Base-by-base conservation (phyloP, 2,797 vertebrate genomes). In the Ctenosaura bakeri region DNA sequence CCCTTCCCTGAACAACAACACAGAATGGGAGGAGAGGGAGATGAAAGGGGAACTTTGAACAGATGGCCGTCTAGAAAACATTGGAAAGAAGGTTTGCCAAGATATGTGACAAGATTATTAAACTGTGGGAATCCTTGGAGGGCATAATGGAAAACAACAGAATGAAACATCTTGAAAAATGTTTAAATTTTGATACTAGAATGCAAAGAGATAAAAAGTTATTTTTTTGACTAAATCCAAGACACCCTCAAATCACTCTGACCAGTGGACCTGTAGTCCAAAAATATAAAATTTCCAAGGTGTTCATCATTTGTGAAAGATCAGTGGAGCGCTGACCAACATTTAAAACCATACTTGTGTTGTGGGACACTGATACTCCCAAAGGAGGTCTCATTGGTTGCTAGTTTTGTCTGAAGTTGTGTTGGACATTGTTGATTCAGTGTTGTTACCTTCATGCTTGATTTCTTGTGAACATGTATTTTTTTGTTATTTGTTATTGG, bases 11-110 rank as follows among this genome's bases (percentile, higher is more conserved):
- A 71, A 73, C 59, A 86, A 59, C 54, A 52, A 64, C 85, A 82
- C 54, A 10, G 69, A 87, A 83, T 42, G 32, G 71, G 80, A 62
- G 69, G 80, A 71, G 73, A 83, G 59, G n/a, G 73, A 78, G 69
- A 66, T 90, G 79, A 90, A 90, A 90, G 35, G 54, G 71, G 79
- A 83, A 74, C 38, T 83, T 73, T 13, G 42, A 86, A 90, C 66
- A 86, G 78, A 90, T 90, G 42, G 54, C 29, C n/a, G 13, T 85
- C 54, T 85, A 86, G 83, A 85, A 84, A 88, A 76, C 46, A 88
- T 82, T 86, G 87, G 83, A 59, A 81, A 52, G 71, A 74, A 91
- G 50, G 83, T 86, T 76, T 85, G 83, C 77, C 87, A 89, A 54
- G 26, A 35, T 81, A 18, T 89, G 66, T 46, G 52, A 74, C 66